Evolutionary conservation across 2,888 invertebrate species (phyloP).

Genomic region (Notodonta dromedarius): DNA sequence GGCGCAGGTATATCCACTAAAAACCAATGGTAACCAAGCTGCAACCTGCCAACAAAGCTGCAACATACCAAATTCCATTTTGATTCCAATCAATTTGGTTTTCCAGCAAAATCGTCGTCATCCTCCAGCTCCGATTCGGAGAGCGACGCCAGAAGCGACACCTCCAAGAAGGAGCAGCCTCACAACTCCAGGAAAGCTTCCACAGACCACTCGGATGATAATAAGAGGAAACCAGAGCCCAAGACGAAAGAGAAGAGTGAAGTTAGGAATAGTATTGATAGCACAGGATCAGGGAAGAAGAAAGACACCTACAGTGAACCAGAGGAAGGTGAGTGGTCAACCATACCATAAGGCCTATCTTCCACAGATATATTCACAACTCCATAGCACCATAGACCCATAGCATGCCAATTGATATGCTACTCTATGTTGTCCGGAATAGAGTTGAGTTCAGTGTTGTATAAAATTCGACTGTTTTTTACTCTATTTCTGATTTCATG

Average conservation of each 20-base stretch:
- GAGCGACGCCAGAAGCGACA: conserved; percentile 66
- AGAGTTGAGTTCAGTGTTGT: too few relatives aligned
- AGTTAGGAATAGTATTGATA: conserved; percentile 71
- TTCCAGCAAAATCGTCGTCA: conserved; percentile 68
- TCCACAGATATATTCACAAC: too few relatives aligned
- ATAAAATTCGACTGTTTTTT: too few relatives aligned
- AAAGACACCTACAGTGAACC: conserved; percentile 88
- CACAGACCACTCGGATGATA: conserved; percentile 68
- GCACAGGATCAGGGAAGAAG: conserved; percentile 66
- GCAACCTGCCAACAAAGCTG: too few relatives aligned
- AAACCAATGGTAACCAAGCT: too few relatives aligned
- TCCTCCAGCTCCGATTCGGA: conserved; percentile 82
- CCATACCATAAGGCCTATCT: too few relatives aligned
- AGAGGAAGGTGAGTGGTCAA: conserved; percentile 87
- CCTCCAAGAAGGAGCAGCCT: conserved; percentile 66
- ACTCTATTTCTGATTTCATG: too few relatives aligned
- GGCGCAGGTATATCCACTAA: too few relatives aligned
- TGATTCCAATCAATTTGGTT: not conserved
- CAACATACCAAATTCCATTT: too few relatives aligned
- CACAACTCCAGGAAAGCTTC: conserved; percentile 64
- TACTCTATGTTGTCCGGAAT: too few relatives aligned
- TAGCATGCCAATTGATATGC: too few relatives aligned
- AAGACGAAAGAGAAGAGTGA: conserved; percentile 69
- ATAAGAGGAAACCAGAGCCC: conserved; percentile 63
- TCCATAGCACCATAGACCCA: too few relatives aligned